Evolutionary conservation across 2,888 invertebrate species (phyloP), one percentile per base, ranked within the genome.

Genomic region (Rhogogaster chlorosoma): DNA sequence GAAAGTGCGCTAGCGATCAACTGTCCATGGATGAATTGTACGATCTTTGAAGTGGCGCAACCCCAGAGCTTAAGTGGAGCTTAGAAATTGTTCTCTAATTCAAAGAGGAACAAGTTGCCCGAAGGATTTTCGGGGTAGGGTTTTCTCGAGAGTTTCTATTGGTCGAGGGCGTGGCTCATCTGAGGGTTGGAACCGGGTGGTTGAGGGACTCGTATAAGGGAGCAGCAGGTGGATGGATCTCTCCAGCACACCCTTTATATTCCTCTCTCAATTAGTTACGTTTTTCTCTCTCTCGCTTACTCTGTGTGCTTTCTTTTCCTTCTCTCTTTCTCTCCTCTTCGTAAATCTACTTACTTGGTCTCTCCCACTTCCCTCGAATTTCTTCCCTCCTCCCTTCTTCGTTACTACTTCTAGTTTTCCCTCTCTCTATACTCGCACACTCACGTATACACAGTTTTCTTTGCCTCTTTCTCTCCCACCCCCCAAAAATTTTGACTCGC

Each of bases 211-310:
- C 64, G 84, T 32, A 38, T 67, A n/a, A 88, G 84, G 84, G 85
- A 85, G 86, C 88, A 88, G 92, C 92, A 92, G 92, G 92, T 92
- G 92, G 90, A 92, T 83, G 83, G 83, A 70, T 70, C 83, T 92
- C 90, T 89, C 89, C 88, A 88, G 89, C 90, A 88, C 90, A 89
- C 87, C 88, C 90, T 89, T 89, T 90, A 73, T 45, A 42, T 67
- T 45, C 89, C 90, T 90, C 88, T 89, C 87, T 89, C 90, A 91
- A 91, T 92, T 92, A 92, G 91, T 91, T 89, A 88, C 91, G 89
- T 90, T 89, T 89, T 89, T 88, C 88, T 80, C 84, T 86, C 83
- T 86, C 84, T 83, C 83, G n/a, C 53, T 53, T 53, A 77, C 80
- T 64, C 73, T 61, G 15, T 29, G 29, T 42, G 61, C 38, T 84